Evolutionary conservation across 2,113 vertebrate species (phyloP).

Genomic region (Nothobranchius kuhntae): DNA sequence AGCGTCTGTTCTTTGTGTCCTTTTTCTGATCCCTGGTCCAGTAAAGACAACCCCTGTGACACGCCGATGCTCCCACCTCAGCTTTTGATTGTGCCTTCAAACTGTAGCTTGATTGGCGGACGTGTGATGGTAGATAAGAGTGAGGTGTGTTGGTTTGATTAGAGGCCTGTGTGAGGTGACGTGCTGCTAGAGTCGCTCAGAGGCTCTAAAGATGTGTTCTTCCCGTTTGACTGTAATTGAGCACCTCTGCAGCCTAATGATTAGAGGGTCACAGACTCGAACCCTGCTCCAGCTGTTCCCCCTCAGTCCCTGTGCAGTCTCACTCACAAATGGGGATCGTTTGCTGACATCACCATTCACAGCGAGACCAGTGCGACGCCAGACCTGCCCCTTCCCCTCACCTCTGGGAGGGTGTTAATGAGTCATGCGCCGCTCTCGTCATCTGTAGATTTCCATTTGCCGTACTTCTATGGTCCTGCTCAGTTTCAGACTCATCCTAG

Average conservation of each 20-base stretch:
- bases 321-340: constrained; percentile 51
- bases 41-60: constrained; percentile 63
- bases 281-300: constrained; percentile 59
- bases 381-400: constrained; percentile 53
- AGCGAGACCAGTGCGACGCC: constrained; percentile 57
- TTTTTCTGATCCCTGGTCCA: constrained; percentile 52
- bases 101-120: constrained; percentile 40
- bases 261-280: constrained; percentile 62
- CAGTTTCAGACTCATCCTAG: constrained; percentile 44
- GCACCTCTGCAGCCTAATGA: constrained; percentile 52
- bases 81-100: constrained; percentile 57
- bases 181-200: not conserved
- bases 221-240: constrained; percentile 47
- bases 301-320: constrained; percentile 37
- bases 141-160: constrained; percentile 30
- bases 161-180: constrained; percentile 4
- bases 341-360: constrained; percentile 72
- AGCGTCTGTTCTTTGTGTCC: constrained; percentile 10
- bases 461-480: constrained; percentile 43
- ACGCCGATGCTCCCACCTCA: constrained; percentile 21
- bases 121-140: constrained; percentile 49
- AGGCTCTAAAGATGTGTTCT: constrained; percentile 44
- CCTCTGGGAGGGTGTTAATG: constrained; percentile 68
- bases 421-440: constrained; percentile 42
- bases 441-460: constrained; percentile 50